Evolutionary conservation across 2,888 invertebrate species (phyloP).

Genomic region (Eupeodes luniger): DNA sequence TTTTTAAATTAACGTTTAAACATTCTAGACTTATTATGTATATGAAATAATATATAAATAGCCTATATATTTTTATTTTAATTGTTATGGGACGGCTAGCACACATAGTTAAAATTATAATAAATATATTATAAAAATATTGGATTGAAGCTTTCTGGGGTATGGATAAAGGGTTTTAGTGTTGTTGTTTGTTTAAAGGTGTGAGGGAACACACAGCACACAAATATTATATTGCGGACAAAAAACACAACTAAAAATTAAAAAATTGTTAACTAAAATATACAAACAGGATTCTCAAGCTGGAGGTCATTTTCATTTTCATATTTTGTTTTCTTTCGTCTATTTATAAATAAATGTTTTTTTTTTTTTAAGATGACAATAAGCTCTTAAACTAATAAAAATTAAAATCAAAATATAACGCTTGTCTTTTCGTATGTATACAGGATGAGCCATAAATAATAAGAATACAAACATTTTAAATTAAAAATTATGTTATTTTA

Average conservation of each 20-base stretch:
- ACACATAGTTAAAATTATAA: constrained; percentile 26
- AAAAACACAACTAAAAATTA: constrained; percentile 53
- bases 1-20: constrained; percentile 17
- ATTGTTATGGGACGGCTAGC: constrained; percentile 33
- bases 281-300: constrained; percentile 66
- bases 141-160: constrained; percentile 43
- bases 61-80: constrained; percentile 10
- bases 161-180: constrained; percentile 6
- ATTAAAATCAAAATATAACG: not conserved
- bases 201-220: constrained; percentile 64
- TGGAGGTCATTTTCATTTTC: constrained; percentile 29
- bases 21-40: constrained; percentile 47
- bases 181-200: constrained; percentile 45
- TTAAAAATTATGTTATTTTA: too few species aligned
- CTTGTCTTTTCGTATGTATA: not conserved
- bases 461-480: not conserved
- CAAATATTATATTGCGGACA: constrained; percentile 49
- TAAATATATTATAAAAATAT: too few species aligned
- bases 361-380: constrained; percentile 49
- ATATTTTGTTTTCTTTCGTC: constrained; percentile 5
- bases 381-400: constrained; percentile 53
- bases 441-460: constrained; percentile 9
- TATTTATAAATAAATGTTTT: not conserved
- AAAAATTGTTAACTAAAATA: constrained; percentile 37
- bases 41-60: constrained; percentile 6